Evolutionary conservation across 2,888 invertebrate genomes (phyloP).

Genomic region (Amblyjoppa fuscipennis): DNA sequence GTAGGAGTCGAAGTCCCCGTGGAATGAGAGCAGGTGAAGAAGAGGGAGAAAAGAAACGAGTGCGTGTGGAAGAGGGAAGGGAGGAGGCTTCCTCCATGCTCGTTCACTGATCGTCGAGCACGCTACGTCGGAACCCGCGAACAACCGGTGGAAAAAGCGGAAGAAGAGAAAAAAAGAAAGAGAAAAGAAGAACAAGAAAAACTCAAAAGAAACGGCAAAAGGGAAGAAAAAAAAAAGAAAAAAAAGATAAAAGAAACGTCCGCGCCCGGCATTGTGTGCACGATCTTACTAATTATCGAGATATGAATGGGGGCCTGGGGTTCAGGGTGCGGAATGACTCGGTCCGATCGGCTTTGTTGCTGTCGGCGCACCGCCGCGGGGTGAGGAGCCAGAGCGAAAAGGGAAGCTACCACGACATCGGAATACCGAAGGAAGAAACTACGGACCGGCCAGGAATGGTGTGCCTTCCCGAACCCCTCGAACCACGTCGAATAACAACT

Average conservation of each 20-base stretch:
- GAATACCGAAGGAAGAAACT: conserved; percentile 44
- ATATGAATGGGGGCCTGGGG: conserved; percentile 74
- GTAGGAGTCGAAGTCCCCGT: conserved; percentile 58
- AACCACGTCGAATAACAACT: conserved; percentile 37
- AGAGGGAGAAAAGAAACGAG: conserved; percentile 41
- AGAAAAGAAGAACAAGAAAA: conserved; percentile 10
- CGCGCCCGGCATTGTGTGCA: conserved; percentile 74
- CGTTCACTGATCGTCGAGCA: conserved; percentile 52
- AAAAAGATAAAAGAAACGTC: conserved; percentile 59
- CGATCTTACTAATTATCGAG: conserved; percentile 79
- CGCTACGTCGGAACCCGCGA: conserved; percentile 33
- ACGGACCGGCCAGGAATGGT: conserved; percentile 9
- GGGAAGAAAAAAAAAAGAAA: conserved; percentile 55
- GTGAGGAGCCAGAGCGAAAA: conserved; percentile 6
- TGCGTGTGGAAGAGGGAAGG: conserved; percentile 49
- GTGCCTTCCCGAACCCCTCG: not conserved
- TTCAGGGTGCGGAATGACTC: conserved; percentile 75
- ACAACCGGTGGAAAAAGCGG: conserved; percentile 39
- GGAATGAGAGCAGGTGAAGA: conserved; percentile 61
- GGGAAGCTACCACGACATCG: conserved; percentile 33
- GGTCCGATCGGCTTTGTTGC: conserved; percentile 75
- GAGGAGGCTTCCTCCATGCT: conserved; percentile 43
- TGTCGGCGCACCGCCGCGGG: conserved; percentile 31
- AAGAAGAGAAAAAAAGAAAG: conserved; percentile 18
- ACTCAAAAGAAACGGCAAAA: conserved; percentile 41